Base-by-base conservation (phyloP, 2,888 invertebrate species). In the Hemistola chrysoprasaria region DNA sequence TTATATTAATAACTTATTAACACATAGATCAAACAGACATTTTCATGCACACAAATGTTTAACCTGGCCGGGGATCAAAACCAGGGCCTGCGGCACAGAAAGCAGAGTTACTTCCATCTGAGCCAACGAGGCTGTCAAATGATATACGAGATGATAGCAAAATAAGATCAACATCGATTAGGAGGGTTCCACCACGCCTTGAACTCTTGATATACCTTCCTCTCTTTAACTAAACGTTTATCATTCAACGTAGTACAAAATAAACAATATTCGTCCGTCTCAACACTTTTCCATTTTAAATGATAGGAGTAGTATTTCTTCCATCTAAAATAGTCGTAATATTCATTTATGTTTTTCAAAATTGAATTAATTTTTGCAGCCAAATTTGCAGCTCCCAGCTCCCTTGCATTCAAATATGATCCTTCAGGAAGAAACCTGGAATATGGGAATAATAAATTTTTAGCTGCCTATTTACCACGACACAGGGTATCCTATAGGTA, bases 361-460 rank as follows among this genome's bases (percentile, higher is more conserved):
- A 69, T 32, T 0, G 49, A 36, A 16, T 56, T 35, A 47, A 69
- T 66, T 40, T 50, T 51, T 5, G 27, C 35, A 2, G 69, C 65
- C 28, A 67, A 53, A 6, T 36, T 42, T 27, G 49, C 23, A 0
- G 38, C 47, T 7, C 47, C 52, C 11, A 62, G 25, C 9, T 59
- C 52, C 38, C 39, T 51, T 3, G 61, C 65, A 25, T 69, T 49
- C 10, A 69, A 44, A 26, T 65, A 69, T 6, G 60, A 60, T 9
- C 56, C 56, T 3, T 60, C 53, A 11, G 69, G 66, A 35, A 64
- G 41, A 11, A 69, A 69, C 46, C 69, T 69, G 59, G 29, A 61
- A 65, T 11, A 10, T 7, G 30, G 5, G 42, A 54, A 39, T 16
- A 16, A 5, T n/a, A 24, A 24, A 24, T 1, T n/a, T n/a, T 8